Percentiles rank a stretch among this genome's conserved stretches.
Conservation (phyloP, 2,113 vertebrate species). For the Hyperoodon ampullatus region DNA sequence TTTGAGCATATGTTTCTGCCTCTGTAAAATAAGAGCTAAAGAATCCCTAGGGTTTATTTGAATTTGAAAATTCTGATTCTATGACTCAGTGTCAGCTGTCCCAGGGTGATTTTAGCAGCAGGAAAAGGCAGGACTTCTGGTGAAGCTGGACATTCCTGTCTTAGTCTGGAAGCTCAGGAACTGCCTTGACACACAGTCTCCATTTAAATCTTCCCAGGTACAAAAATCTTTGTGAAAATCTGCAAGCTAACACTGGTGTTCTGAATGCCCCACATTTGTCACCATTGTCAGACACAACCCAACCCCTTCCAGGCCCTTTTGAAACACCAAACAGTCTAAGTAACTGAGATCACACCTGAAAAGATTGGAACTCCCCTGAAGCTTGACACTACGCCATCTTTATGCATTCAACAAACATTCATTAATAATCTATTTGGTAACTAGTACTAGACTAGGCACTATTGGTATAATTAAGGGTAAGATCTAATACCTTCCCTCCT, state of each 20-base stretch:
- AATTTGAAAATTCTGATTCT: not conserved
- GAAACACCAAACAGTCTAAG: not conserved
- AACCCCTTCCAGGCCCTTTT: not conserved
- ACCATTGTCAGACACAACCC: not conserved
- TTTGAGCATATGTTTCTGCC: not conserved
- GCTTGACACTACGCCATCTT: not conserved
- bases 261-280: not conserved
- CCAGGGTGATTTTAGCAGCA: not conserved
- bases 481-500: not conserved
- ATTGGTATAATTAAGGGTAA: not conserved
- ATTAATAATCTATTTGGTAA: not conserved
- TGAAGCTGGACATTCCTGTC: rapidly evolving
- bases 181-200: not conserved
- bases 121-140: not conserved
- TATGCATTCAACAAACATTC: not conserved
- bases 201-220: not conserved
- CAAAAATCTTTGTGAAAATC: not conserved
- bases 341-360: not conserved
- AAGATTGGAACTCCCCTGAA: not conserved
- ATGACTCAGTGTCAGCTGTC: not conserved
- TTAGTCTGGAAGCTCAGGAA: not conserved
- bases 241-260: not conserved
- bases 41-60: not conserved
- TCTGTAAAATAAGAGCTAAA: not conserved
- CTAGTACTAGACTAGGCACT: not conserved